Percentiles rank a stretch among this genome's conserved stretches.
These are phyloP conservation scores for Spermophilus dauricus DNA, from an alignment of 2,113 vertebrate species.

Conservation along the genomic window DNA sequence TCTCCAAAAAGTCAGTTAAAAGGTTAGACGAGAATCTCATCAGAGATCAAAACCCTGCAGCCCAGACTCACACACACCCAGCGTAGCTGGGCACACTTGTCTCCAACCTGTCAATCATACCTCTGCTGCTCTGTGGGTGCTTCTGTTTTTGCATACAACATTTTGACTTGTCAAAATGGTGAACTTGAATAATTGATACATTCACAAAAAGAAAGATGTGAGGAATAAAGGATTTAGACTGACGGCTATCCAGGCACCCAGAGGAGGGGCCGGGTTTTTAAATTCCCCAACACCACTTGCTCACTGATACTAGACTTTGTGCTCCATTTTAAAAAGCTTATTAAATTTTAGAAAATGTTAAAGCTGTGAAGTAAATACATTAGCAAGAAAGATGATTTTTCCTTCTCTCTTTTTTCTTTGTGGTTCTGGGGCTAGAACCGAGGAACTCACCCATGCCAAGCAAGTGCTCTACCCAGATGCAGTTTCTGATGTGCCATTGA, in stretches of 20 bases:
- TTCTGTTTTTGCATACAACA: background rate
- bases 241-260: background rate
- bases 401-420: background rate
- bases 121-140: background rate
- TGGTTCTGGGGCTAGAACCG: background rate
- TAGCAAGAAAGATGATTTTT: background rate
- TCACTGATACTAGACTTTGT: background rate
- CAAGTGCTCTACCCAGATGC: background rate
- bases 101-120: too few relatives aligned
- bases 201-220: background rate
- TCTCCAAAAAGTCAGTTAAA: background rate
- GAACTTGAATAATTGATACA: background rate
- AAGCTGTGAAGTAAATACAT: background rate
- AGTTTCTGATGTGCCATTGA: background rate
- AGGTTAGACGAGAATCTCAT: background rate
- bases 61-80: background rate
- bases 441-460: background rate
- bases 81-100: background rate
- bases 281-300: too few relatives aligned
- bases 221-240: background rate
- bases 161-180: background rate
- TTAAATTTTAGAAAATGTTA: conserved; percentile 20
- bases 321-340: background rate
- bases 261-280: background rate
- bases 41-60: background rate